Conservation (phyloP, 2,113 vertebrate genomes). For the Ancistrus triradiatus region DNA sequence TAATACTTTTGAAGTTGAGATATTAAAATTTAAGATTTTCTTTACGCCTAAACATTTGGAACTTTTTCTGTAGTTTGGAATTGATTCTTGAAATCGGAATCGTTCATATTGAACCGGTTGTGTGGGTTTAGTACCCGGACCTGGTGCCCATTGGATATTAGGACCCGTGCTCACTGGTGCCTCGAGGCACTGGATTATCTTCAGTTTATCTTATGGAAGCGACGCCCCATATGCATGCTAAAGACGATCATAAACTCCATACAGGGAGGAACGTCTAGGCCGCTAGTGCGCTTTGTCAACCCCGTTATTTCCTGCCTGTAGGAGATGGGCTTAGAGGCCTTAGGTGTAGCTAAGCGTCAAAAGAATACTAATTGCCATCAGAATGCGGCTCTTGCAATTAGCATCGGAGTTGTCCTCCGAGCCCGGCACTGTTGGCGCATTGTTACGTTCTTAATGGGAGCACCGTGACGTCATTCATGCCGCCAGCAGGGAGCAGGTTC, state of each 20-base stretch:
- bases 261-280: constrained; percentile 1
- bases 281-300: constrained; percentile 13
- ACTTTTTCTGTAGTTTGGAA: too few relatives aligned
- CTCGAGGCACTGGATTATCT: not conserved
- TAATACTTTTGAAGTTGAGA: too few relatives aligned
- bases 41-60: too few relatives aligned
- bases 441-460: constrained; percentile 20
- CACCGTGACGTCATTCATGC: constrained; percentile 10
- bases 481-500: constrained; percentile 1
- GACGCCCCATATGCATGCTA: constrained; percentile 21
- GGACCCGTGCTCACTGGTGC: not conserved
- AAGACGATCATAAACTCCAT: constrained; percentile 11
- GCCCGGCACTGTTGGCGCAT: not conserved
- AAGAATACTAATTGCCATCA: constrained; percentile 29
- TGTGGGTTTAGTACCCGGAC: too few relatives aligned
- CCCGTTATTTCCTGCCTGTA: constrained; percentile 8
- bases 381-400: constrained; percentile 30
- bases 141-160: too few relatives aligned
- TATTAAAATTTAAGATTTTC: too few relatives aligned
- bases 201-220: constrained; percentile 15
- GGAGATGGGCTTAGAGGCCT: constrained; percentile 15
- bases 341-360: constrained; percentile 5
- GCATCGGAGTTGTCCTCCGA: constrained; percentile 21
- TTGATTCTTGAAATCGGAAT: too few relatives aligned
- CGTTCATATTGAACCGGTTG: too few relatives aligned